Evolutionary conservation across 1,140 invertebrate genomes (phyloP), one percentile per base, ranked within the genome.

Genomic region (Dendrolimus punctatus): DNA sequence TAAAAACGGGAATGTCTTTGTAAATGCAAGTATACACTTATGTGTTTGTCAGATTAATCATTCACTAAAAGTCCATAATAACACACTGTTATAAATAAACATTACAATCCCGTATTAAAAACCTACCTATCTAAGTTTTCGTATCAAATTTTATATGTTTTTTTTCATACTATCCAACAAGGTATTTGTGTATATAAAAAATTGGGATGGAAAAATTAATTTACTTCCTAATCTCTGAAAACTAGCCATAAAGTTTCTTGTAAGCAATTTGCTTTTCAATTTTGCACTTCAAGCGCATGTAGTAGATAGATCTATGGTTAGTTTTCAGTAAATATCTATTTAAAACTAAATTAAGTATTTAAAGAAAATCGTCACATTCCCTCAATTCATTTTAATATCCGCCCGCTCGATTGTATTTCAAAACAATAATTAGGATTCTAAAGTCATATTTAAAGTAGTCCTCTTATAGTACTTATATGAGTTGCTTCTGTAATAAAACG

Each of bases 111-210:
- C 76, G 73, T 83, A 81, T 81, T 85, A 80, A 77, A 85, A 82
- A 77, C 76, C 79, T 85, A 85, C 76, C 82, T 83, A 85, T 68
- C 80, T 83, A 85, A 72, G 58, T 63, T 82, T 81, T 85, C 73
- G 76, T 85, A 83, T 81, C 75, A 80, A 83, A 77, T 77, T 80
- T 56, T 75, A 75, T 68, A 71, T 76, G 69, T 62, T 72, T 77
- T 68, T n/a, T 62, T 58, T 46, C 58, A 53, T 60, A 53, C 54
- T 49, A 56, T 49, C 46, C 46, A 58, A 58, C 49, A 57, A 23
- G 23, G 23, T 23, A 57, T 46, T 39, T 55, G 62, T 55, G 58
- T 61, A 66, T 55, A 60, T 56, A 64, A 66, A 55, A 58, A 50
- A 58, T 40, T 53, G 49, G 23, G 23, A 23, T 48, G 53, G 38